Conservation (phyloP, 2,113 vertebrate genomes). For the Mungos mungo region DNA sequence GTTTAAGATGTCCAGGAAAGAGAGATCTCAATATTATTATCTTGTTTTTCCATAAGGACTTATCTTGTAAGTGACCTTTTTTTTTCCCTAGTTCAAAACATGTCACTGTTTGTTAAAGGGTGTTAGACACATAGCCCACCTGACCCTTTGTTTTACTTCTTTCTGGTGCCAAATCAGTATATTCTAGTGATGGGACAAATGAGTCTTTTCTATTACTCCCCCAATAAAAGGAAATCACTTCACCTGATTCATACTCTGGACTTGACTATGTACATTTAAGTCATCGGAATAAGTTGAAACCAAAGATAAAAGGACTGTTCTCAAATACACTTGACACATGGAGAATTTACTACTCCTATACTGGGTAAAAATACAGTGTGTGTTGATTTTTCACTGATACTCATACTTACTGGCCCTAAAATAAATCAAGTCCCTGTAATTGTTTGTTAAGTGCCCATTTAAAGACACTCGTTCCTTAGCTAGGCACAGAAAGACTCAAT, state of each 20-base stretch:
- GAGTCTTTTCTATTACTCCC: background rate
- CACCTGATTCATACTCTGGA: constrained; percentile 5
- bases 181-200: background rate
- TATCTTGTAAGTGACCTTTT: background rate
- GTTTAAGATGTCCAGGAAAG: background rate
- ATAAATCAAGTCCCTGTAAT: constrained; percentile 21
- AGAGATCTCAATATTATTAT: background rate
- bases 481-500: background rate
- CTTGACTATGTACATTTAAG: background rate
- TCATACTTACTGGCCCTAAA: background rate
- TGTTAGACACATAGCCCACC: background rate
- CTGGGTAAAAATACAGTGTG: background rate
- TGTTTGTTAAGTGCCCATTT: constrained; percentile 38
- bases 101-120: constrained; percentile 5
- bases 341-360: background rate
- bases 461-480: background rate
- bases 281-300: background rate
- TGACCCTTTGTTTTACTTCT: background rate
- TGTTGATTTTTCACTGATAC: constrained; percentile 28
- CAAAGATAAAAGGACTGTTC: constrained; percentile 32
- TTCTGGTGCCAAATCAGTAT: background rate
- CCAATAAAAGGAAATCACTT: constrained; percentile 42
- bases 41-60: constrained; percentile 5
- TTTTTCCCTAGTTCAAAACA: background rate
- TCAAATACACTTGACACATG: background rate